phyloP scores from a whole-genome alignment of 2,113 vertebrate species.

The Falco punctatus region DNA sequence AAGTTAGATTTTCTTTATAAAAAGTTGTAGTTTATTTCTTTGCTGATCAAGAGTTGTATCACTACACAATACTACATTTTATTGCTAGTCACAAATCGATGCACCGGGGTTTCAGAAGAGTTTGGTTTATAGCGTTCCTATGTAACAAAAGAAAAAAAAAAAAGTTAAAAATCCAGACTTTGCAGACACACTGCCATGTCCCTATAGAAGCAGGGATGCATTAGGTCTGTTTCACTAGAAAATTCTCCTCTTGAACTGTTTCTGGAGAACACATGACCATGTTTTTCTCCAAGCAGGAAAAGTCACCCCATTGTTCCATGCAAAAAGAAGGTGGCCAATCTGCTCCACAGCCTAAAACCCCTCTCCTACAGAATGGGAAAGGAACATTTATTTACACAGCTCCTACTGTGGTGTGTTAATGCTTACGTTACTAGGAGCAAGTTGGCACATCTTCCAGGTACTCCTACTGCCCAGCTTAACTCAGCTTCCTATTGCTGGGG shows the following conservation, averaged over 20 bases:
- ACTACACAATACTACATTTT: conserved; percentile 74
- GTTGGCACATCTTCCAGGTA: conserved; percentile 47
- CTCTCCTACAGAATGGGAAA: conserved; percentile 30
- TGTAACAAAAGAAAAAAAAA: conserved; percentile 72
- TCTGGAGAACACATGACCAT: neutral
- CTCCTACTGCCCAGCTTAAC: neutral
- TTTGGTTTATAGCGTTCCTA: conserved; percentile 81
- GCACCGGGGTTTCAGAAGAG: conserved; percentile 76
- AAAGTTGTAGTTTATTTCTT: conserved; percentile 57
- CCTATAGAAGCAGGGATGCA: conserved; percentile 64
- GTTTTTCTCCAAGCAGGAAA: conserved; percentile 41
- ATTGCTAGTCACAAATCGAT: conserved; percentile 79
- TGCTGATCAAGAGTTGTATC: conserved; percentile 69
- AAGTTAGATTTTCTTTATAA: conserved; percentile 47
- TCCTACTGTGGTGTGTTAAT: conserved; percentile 41
- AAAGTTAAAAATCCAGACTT: conserved; percentile 75
- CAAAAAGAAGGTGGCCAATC: conserved; percentile 28
- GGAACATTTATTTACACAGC: conserved; percentile 39
- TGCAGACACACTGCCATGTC: conserved; percentile 67
- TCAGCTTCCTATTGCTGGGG: conserved; percentile 46
- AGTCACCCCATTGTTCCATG: conserved; percentile 32
- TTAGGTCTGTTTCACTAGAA: conserved; percentile 59
- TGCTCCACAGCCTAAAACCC: conserved; percentile 1
- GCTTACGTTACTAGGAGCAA: conserved; percentile 45
- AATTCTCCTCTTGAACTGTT: conserved; percentile 33